Percentiles rank a stretch among this genome's conserved stretches.
Evolutionary conservation across 2,888 invertebrate species (phyloP).

Genomic region (Clunio marinus): DNA sequence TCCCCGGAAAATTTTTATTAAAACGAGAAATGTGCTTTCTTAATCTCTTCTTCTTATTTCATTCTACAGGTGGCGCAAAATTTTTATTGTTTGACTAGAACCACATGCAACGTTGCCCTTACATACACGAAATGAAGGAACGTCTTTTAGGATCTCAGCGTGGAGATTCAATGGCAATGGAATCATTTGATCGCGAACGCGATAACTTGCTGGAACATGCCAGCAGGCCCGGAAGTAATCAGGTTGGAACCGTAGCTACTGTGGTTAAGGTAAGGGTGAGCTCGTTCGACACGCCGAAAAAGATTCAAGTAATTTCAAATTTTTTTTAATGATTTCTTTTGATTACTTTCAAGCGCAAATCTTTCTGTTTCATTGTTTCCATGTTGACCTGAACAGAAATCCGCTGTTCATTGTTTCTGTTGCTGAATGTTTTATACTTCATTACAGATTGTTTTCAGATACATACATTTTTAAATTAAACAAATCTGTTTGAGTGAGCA

Average conservation of each 20-base stretch:
- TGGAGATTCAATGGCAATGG: conserved; percentile 63
- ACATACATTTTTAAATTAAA: not conserved
- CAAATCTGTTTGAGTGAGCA: conserved; percentile 7
- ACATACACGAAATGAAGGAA: conserved; percentile 92
- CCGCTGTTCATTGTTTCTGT: not conserved
- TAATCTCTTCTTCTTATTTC: not conserved
- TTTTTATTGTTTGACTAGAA: conserved; percentile 5
- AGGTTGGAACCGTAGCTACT: conserved; percentile 66
- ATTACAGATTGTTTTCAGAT: not conserved
- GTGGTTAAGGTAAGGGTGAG: conserved; percentile 74
- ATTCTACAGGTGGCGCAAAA: conserved; percentile 32
- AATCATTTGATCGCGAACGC: conserved; percentile 56
- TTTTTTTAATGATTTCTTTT: conserved; percentile 15
- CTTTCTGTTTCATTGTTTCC: conserved; percentile 16
- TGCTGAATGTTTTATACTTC: conserved; percentile 17
- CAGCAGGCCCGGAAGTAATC: conserved; percentile 57
- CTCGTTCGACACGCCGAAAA: conserved; percentile 35
- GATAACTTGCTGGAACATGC: conserved; percentile 49
- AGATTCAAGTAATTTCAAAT: conserved; percentile 30
- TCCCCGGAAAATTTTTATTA: not conserved
- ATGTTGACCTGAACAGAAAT: conserved; percentile 14
- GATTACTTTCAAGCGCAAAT: conserved; percentile 20
- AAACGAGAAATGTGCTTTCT: no score
- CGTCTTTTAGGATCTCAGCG: conserved; percentile 70
- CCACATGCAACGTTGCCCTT: conserved; percentile 62